Evolutionary conservation across 2,888 invertebrate genomes (phyloP), one percentile per base, ranked within the genome.

Genomic region (Antheraea assamensis): DNA sequence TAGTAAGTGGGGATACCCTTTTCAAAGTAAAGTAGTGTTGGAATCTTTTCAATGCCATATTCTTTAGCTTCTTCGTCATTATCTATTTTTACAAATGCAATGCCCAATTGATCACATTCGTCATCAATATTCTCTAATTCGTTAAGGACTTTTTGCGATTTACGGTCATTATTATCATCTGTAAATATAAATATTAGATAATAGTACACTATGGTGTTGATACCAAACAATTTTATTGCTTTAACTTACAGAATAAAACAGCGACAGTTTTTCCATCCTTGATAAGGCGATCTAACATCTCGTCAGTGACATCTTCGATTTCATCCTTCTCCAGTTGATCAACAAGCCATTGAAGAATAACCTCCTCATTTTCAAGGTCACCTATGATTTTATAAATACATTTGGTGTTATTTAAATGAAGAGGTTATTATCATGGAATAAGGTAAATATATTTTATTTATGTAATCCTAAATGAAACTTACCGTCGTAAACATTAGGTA

Each of bases 61-160:
- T 98, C 98, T 88, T 96, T 96, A 72, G 98, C 98, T 92, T 98
- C 98, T 52, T 98, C 98, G 79, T 96, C 95, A 90, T 98, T 98
- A 89, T 98, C 98, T 85, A 98, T 98, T 92, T 98, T 98, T 24
- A 98, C 98, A 92, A 98, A 98, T 78, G 97, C 97, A 87, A 98
- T 97, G 78, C 98, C 98, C 82, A 98, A 95, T 83, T 96, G 95
- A 89, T 98, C 98, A 92, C 98, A 98, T 93, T 98, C 98, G 89
- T 98, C 98, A 89, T 98, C 98, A 86, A 98, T 98, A 88, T 98
- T 98, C 93, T 98, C 98, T 82, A 98, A 92, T 94, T 98, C 98
- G 89, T 97, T 97, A 76, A 98, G 95, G 76, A 97, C 97, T 87
- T 96, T 96, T 88, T 98, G 97, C 66, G 98, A 98, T 92, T 97